These are phyloP conservation scores for Epinephelus moara DNA, from an alignment of 2,113 vertebrate genomes.

Conservation along the genomic window DNA sequence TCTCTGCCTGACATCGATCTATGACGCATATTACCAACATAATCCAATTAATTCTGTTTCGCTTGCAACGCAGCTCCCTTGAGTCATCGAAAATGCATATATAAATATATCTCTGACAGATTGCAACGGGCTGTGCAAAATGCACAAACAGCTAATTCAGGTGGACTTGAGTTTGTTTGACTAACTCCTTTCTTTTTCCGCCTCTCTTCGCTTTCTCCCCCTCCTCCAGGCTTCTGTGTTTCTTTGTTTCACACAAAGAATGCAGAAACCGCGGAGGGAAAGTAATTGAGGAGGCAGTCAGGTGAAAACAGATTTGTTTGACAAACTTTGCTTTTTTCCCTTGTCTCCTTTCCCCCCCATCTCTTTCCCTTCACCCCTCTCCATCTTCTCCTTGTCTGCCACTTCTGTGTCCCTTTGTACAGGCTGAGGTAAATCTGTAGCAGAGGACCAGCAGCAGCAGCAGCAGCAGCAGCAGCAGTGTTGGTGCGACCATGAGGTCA, in stretches of 20 bases:
- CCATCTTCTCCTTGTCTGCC: conserved; percentile 3
- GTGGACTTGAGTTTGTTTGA: conserved; percentile 41
- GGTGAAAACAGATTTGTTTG: conserved; percentile 50
- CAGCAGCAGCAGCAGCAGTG: conserved; percentile 78
- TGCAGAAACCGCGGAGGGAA: conserved; percentile 22
- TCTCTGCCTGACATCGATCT: conserved; percentile 79
- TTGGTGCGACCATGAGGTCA: conserved; percentile 96
- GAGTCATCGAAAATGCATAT: conserved; percentile 74
- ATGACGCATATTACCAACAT: conserved; percentile 76
- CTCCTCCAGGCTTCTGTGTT: neutral
- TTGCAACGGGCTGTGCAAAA: conserved; percentile 57
- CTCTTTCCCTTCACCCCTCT: conserved; percentile 23
- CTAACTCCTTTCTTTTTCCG: conserved; percentile 19
- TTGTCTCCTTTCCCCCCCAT: conserved; percentile 38
- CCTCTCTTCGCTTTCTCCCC: neutral
- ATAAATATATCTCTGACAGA: conserved; percentile 68
- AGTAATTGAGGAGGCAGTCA: conserved; percentile 40
- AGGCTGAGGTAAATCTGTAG: conserved; percentile 93
- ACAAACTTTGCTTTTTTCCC: conserved; percentile 35
- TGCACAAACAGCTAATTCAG: conserved; percentile 63
- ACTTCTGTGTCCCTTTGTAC: conserved; percentile 61
- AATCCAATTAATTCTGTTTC: conserved; percentile 80
- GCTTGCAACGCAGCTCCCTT: conserved; percentile 58
- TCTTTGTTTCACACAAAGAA: conserved; percentile 40
- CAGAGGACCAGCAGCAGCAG: conserved; percentile 83